Evolutionary conservation across 2,113 vertebrate species (phyloP), one percentile per base, ranked within the genome.

Genomic region (Thunnus maccoyii): DNA sequence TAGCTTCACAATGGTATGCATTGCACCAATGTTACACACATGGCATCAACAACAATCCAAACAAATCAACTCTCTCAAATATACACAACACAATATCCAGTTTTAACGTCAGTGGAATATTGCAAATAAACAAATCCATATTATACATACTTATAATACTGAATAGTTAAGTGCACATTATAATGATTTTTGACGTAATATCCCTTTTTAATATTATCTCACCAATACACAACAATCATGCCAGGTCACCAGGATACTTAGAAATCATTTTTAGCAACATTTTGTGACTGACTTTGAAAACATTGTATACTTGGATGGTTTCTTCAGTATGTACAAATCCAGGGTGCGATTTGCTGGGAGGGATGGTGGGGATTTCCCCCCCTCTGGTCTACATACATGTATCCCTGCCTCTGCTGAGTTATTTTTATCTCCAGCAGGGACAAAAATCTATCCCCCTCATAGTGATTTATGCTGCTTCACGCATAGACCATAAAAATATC

Each of bases 61-160:
- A 83, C 46, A 66, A 67, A 83, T 61, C 17, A 70, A 69, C 36
- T 46, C 30, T 55, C 68, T 36, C 66, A 80, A 83, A 84, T 60
- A 64, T 71, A 74, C 55, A 76, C 72, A 70, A 83, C 48, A 91
- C 78, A 75, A 83, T 78, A 90, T 92, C 82, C 87, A 90, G 86
- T 85, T 91, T 48, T 20, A 50, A 50, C 52, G 25, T 44, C 30
- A 55, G 22, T 62, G 51, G 71, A 68, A 47, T 60, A 52, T 55
- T 64, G 36, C 47, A 66, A 74, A 82, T 50, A 44, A 74, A 85
- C 69, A 68, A 32, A 78, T 64, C 16, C 18, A 71, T 60, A 80
- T 68, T 3, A 64, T 44, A 72, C 16, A 75, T 55, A 69, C 1
- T 75, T 68, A 22, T 7, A 78, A 52, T 36, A 73, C 57, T 68